These are phyloP conservation scores for Erebia palarica DNA, from an alignment of 2,888 invertebrate genomes.

Conservation along the genomic window DNA sequence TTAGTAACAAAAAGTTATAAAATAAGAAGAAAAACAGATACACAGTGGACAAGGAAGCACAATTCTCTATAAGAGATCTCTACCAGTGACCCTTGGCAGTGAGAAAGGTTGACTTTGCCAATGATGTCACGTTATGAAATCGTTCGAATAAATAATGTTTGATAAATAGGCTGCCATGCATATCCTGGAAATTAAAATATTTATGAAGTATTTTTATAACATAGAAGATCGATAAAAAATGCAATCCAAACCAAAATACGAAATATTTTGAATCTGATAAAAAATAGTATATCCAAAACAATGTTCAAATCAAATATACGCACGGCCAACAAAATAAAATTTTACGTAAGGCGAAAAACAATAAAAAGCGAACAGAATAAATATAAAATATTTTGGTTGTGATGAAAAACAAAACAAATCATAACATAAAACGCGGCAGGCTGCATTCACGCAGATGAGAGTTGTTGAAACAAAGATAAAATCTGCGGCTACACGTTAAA, in stretches of 20 bases:
- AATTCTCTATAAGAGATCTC: too few species aligned
- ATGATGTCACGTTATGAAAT: too few species aligned
- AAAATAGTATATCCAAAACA: not conserved
- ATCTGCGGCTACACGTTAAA: not conserved
- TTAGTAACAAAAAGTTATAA: too few species aligned
- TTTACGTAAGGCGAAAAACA: not conserved
- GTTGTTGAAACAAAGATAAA: constrained; percentile 7
- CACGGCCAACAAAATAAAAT: not conserved
- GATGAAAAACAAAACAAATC: constrained; percentile 3
- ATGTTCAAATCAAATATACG: not conserved
- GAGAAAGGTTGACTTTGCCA: too few species aligned
- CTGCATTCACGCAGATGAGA: not conserved
- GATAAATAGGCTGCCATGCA: too few species aligned
- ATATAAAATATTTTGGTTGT: constrained; percentile 10
- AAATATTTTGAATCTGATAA: not conserved
- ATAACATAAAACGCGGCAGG: not conserved
- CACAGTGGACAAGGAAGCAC: too few species aligned
- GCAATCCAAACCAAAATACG: not conserved
- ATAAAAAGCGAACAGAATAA: not conserved
- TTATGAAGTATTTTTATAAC: not conserved
- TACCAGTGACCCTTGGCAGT: too few species aligned
- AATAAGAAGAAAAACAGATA: too few species aligned
- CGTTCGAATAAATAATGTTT: too few species aligned
- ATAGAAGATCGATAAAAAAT: not conserved
- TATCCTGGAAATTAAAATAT: not conserved